Percentiles rank a stretch among this genome's conserved stretches.
Conservation (phyloP, 2,888 invertebrate species). For the Cosmia trapezina region DNA sequence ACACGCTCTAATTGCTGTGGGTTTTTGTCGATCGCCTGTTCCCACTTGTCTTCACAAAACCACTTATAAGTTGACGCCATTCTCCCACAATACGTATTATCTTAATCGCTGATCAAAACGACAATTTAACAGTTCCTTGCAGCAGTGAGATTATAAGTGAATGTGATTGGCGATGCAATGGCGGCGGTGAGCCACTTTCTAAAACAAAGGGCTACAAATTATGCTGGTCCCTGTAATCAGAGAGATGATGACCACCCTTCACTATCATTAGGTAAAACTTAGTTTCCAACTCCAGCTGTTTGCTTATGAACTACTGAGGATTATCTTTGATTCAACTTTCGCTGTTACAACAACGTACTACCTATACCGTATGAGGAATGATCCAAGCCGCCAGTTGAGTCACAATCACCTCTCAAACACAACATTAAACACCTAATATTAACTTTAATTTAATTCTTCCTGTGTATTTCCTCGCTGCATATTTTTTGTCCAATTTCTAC, state of each 20-base stretch:
- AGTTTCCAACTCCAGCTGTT: not conserved
- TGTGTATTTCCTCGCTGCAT: constrained; percentile 36
- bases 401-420: not conserved
- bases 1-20: constrained; percentile 69
- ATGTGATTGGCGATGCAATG: constrained; percentile 41
- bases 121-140: constrained; percentile 63
- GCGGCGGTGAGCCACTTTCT: constrained; percentile 48
- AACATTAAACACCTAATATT: constrained; percentile 11
- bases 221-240: constrained; percentile 24
- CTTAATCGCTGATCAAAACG: constrained; percentile 66
- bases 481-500: constrained; percentile 55
- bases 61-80: constrained; percentile 65
- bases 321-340: constrained; percentile 16
- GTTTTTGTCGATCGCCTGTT: constrained; percentile 62
- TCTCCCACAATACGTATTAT: constrained; percentile 64
- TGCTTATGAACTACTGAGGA: not conserved
- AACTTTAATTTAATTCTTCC: constrained; percentile 31
- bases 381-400: no score
- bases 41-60: constrained; percentile 65
- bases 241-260: constrained; percentile 31
- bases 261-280: constrained; percentile 29
- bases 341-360: not conserved
- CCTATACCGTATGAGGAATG: not conserved
- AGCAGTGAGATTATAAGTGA: constrained; percentile 50
- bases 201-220: constrained; percentile 36